Evolutionary conservation across 2,113 vertebrate genomes (phyloP), one percentile per base, ranked within the genome.

Genomic region (Ciconia stormi): DNA sequence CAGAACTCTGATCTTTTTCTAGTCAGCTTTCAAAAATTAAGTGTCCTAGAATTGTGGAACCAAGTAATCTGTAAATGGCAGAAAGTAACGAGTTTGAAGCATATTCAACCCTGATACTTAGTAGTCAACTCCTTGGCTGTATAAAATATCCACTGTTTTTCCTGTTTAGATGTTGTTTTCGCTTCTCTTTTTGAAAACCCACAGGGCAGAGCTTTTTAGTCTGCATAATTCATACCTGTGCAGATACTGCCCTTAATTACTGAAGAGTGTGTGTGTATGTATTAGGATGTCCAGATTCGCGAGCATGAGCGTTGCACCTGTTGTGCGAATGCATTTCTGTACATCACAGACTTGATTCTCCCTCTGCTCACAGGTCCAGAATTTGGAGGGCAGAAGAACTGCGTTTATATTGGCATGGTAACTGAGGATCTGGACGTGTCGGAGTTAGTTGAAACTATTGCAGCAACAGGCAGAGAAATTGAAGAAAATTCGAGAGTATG

Each of bases 401-500:
- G 99, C 16, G 89, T 99, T 77, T 99, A 99, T 72, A 95, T 99
- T 17, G 99, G 99, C 77, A 99, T 99, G 99, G 99, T 98, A 9
- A 98, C 98, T 0, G 99, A 99, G 30, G 99, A 99, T 14, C 91
- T 99, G 16, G 99, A 99, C 20, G 97, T 99, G 46, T 94, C 98
- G 0, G 99, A 99, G 83, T 72, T 99, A 23, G 98, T 99, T 52
- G 98, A 99, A 91, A 99, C 98, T 23, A 99, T 99, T n/a, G 98
- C 98, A 8, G 97, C 98, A 34, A 97, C 99, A 16, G 99, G 99
- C 72, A 98, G 98, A 93, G 99, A 99, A 87, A 99, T 99, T 32
- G 99, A 99, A 96, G 99, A 99, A 95, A 99, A 98, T 70, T 99
- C 99, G 67, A 98, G 98, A 98, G 99, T 99, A 98, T 72, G 98